A percentile compares a stretch with the other conserved stretches of the same genome.
Conservation (phyloP, 2,113 vertebrate genomes). For the Apodemus speciosus region DNA sequence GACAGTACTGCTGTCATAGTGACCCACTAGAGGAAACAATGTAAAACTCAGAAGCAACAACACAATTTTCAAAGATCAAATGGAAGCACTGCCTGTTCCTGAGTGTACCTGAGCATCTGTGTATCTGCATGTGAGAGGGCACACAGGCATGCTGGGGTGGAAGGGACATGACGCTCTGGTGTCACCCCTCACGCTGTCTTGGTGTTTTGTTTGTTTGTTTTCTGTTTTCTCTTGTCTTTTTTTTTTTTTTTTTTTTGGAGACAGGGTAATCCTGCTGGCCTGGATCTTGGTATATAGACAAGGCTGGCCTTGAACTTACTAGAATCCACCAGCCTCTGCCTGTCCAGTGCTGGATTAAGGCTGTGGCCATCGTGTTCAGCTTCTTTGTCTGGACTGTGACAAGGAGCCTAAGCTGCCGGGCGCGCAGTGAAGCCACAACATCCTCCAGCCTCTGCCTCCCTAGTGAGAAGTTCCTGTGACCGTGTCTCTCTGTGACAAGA, state of each 20-base stretch:
- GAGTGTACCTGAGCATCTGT: too few species aligned
- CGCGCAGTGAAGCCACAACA: neutral
- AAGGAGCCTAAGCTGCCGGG: neutral
- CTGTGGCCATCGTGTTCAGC: neutral
- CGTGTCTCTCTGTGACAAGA: neutral
- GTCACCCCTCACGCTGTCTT: neutral
- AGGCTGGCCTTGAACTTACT: neutral
- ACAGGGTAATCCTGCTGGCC: neutral
- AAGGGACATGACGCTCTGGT: neutral
- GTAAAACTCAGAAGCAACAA: neutral
- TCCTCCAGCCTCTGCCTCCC: neutral
- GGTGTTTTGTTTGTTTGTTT: neutral
- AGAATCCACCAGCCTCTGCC: neutral
- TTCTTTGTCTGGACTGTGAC: neutral
- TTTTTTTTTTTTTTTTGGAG: neutral
- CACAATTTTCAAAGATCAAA: neutral
- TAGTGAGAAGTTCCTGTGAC: neutral
- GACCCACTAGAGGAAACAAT: neutral
- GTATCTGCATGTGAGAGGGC: neutral
- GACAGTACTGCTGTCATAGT: neutral
- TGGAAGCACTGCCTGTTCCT: neutral
- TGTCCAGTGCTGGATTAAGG: neutral
- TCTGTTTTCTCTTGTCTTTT: neutral
- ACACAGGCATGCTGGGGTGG: neutral
- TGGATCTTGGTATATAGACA: neutral